Conservation (phyloP, 2,797 vertebrate species). For the Antennarius maculatus region DNA sequence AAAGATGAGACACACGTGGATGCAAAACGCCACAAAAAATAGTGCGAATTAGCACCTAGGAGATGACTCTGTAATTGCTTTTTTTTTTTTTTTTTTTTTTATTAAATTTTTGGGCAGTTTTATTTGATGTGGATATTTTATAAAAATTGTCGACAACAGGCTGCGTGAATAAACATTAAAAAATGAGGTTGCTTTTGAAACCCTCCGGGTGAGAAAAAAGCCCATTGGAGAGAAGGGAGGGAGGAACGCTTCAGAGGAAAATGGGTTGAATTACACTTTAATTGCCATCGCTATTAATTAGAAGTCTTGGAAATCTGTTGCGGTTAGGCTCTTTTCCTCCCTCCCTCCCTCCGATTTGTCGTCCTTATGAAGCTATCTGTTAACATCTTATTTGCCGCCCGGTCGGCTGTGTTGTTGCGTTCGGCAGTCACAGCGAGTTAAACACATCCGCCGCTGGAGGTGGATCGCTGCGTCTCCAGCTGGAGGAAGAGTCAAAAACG, state of each 20-base stretch:
- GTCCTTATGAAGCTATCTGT: slow-evolving; percentile 74
- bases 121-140: slow-evolving; percentile 32
- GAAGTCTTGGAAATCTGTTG: slow-evolving; percentile 73
- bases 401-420: slow-evolving; percentile 58
- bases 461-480: slow-evolving; percentile 17
- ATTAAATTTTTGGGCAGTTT: no score
- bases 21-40: slow-evolving; percentile 24
- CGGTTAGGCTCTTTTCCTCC: slow-evolving; percentile 42
- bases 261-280: slow-evolving; percentile 67
- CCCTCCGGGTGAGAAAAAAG: slow-evolving; percentile 37
- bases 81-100: slow-evolving; percentile 38
- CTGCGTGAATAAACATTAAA: slow-evolving; percentile 27
- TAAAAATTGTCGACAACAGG: slow-evolving; percentile 41
- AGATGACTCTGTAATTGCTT: slow-evolving; percentile 42
- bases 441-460: slow-evolving; percentile 43
- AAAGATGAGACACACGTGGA: slow-evolving; percentile 15
- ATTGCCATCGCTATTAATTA: slow-evolving; percentile 77
- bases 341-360: slow-evolving; percentile 49
- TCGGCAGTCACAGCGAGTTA: slow-evolving; percentile 56
- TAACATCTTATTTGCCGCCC: slow-evolving; percentile 75
- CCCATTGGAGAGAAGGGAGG: slow-evolving; percentile 27
- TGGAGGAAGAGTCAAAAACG: slow-evolving; percentile 32
- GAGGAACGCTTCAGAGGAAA: slow-evolving; percentile 31
- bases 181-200: slow-evolving; percentile 31
- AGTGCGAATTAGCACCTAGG: slow-evolving; percentile 24